Conservation (phyloP, 2,113 vertebrate species). For the Nibea coibor region DNA sequence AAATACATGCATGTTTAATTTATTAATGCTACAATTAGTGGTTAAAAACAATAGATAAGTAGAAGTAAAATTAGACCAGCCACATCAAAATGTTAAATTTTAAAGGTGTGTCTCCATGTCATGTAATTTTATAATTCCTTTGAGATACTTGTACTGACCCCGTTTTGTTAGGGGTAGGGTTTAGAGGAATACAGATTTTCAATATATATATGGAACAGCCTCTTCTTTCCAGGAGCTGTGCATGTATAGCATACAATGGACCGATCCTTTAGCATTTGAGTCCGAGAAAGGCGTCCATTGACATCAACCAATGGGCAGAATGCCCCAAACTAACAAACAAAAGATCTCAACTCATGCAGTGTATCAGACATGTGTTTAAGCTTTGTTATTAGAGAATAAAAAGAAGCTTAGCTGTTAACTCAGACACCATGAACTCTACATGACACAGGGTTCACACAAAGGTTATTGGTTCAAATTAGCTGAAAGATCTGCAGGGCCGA, state of each 20-base stretch:
- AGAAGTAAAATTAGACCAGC: neutral
- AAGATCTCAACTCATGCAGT: conserved; percentile 12
- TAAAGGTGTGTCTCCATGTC: neutral
- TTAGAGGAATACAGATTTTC: neutral
- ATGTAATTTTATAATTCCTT: neutral
- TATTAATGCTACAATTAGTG: neutral
- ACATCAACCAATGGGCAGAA: conserved; percentile 5
- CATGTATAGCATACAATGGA: neutral
- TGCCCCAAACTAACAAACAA: conserved; percentile 41
- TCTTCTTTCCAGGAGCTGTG: neutral
- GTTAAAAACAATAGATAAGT: neutral
- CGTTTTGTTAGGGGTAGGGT: neutral
- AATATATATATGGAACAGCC: neutral
- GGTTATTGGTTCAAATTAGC: conserved; percentile 73
- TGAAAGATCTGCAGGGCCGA: conserved; percentile 39
- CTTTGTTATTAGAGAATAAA: conserved; percentile 65
- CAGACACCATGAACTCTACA: conserved; percentile 73
- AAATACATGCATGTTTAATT: neutral
- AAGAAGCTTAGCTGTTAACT: conserved; percentile 72
- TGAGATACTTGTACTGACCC: neutral
- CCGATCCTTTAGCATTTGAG: neutral
- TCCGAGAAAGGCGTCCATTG: neutral
- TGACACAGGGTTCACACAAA: conserved; percentile 71
- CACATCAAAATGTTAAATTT: neutral
- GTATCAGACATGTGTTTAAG: conserved; percentile 44